Conservation (phyloP, 2,797 vertebrate species). For the Apogon talboti region DNA sequence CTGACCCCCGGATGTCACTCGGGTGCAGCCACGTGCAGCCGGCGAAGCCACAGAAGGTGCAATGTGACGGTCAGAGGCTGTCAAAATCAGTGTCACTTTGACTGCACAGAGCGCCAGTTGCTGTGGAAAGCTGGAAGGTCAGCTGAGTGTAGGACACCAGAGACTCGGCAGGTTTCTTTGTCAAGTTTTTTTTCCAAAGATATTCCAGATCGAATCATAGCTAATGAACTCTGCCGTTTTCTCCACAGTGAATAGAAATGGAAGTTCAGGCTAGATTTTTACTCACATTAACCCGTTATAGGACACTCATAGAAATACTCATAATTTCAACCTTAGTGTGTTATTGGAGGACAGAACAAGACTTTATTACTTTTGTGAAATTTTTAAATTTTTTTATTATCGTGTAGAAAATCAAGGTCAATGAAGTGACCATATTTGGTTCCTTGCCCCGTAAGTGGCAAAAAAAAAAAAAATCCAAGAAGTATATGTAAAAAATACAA, state of each 20-base stretch:
- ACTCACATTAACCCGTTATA: no score
- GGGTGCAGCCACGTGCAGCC: constrained; percentile 59
- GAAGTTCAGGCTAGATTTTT: no score
- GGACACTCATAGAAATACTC: no score
- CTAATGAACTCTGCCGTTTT: background rate
- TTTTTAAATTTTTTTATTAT: no score
- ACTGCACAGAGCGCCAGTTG: constrained; percentile 46
- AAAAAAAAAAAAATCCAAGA: no score
- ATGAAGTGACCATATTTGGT: no score
- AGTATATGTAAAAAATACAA: no score
- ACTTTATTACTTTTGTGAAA: no score
- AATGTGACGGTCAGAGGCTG: constrained; percentile 67
- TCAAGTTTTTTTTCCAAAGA: constrained; percentile 6
- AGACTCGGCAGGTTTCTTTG: constrained; percentile 27
- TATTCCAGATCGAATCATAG: background rate
- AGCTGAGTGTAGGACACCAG: constrained; percentile 46
- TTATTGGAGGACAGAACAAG: no score
- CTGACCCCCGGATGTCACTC: constrained; percentile 66
- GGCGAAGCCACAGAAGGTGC: constrained; percentile 58
- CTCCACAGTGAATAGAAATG: background rate
- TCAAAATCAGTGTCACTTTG: constrained; percentile 70
- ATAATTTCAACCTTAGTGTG: no score
- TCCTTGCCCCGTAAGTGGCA: no score
- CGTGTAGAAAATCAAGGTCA: no score
- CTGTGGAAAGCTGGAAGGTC: constrained; percentile 58